Conservation (phyloP, 2,888 invertebrate genomes). For the Sphaerophoria taeniata region DNA sequence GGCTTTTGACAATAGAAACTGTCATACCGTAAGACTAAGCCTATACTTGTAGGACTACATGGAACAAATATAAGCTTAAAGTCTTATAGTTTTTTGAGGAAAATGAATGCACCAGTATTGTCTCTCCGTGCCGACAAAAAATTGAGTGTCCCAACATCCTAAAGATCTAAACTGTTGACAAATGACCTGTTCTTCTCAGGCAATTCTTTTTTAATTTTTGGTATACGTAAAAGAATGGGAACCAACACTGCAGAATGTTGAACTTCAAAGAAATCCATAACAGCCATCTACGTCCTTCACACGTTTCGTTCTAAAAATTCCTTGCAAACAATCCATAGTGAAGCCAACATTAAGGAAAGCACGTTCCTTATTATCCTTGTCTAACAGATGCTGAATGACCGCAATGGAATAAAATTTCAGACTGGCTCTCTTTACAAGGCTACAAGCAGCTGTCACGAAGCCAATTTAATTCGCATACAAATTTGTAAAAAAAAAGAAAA, state of each 20-base stretch:
- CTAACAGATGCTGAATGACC: conserved; percentile 25
- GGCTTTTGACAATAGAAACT: too few relatives aligned
- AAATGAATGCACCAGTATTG: too few relatives aligned
- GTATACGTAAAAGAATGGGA: too few relatives aligned
- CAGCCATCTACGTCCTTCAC: conserved; percentile 3
- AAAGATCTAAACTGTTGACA: too few relatives aligned
- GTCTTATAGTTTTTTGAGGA: too few relatives aligned
- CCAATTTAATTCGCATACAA: background rate
- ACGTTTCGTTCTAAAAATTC: conserved; percentile 32
- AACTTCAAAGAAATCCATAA: conserved; percentile 9
- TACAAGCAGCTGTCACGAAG: background rate
- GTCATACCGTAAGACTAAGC: too few relatives aligned
- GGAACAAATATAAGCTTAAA: too few relatives aligned
- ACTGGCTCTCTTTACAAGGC: background rate
- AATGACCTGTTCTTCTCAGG: too few relatives aligned
- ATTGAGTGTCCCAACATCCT: too few relatives aligned
- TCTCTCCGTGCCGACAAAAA: too few relatives aligned
- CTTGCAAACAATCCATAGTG: conserved; percentile 33
- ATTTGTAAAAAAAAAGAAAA: background rate
- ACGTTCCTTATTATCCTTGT: conserved; percentile 35
- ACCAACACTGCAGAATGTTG: background rate
- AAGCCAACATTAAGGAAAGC: conserved; percentile 1
- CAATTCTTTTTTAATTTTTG: too few relatives aligned
- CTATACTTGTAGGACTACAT: too few relatives aligned
- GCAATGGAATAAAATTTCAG: conserved; percentile 11